Evolutionary conservation across 2,797 vertebrate species (phyloP).

Genomic region (Astyanax mexicanus): DNA sequence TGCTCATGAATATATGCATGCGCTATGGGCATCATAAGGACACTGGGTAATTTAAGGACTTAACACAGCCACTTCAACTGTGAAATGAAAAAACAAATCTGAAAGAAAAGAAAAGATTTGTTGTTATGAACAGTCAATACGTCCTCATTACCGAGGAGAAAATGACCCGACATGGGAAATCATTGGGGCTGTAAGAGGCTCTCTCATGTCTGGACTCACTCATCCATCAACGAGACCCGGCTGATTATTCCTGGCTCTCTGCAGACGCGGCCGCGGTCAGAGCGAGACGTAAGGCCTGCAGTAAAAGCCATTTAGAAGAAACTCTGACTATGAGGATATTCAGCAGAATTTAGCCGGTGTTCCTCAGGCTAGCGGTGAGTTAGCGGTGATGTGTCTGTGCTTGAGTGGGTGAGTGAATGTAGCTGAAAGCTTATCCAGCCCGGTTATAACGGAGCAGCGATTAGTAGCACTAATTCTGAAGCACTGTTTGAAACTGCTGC

Average conservation of each 20-base stretch:
- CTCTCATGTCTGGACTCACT: constrained; percentile 15
- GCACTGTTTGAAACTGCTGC: too few species aligned
- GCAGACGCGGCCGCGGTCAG: not conserved
- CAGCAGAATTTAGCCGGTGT: not conserved
- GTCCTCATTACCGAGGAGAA: constrained; percentile 45
- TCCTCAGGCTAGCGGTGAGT: too few species aligned
- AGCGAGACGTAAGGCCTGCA: not conserved
- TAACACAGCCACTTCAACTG: not conserved
- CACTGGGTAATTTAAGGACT: not conserved
- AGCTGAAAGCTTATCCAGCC: too few species aligned
- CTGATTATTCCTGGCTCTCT: not conserved
- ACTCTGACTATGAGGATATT: not conserved
- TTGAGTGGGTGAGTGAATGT: too few species aligned
- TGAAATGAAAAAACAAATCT: not conserved
- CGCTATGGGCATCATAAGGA: not conserved
- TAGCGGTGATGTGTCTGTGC: too few species aligned
- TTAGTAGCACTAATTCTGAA: too few species aligned
- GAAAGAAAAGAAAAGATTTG: not conserved
- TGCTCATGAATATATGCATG: constrained; percentile 3
- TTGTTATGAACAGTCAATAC: constrained; percentile 23
- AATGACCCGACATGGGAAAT: constrained; percentile 40
- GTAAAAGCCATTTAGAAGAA: not conserved
- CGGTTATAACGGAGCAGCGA: too few species aligned
- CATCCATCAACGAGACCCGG: constrained; percentile 41
- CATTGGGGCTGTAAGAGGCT: constrained; percentile 28